phyloP scores from a whole-genome alignment of 2,113 vertebrate genomes.

The Oreochromis aureus region DNA sequence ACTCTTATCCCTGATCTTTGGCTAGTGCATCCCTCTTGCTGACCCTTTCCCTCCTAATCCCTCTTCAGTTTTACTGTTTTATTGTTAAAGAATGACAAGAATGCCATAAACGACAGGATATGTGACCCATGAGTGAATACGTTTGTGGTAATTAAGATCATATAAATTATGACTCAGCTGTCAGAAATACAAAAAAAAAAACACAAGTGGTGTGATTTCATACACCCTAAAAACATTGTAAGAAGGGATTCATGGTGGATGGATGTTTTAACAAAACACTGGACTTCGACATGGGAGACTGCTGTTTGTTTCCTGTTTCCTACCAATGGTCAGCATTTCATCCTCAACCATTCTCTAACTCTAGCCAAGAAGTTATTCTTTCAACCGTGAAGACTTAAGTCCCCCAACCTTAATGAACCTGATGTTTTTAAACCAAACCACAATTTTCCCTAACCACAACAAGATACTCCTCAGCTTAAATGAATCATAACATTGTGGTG shows the following conservation, averaged over 20 bases:
- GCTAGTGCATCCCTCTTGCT: not conserved
- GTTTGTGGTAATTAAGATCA: not conserved
- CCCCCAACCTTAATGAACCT: not conserved
- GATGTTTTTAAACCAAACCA: not conserved
- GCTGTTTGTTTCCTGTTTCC: not conserved
- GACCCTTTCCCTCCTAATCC: not conserved
- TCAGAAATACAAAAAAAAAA: not conserved
- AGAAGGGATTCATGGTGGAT: not conserved
- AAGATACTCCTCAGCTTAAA: not conserved
- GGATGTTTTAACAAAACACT: not conserved
- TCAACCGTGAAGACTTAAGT: not conserved
- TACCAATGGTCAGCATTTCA: not conserved
- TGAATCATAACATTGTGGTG: not conserved
- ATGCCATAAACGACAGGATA: not conserved
- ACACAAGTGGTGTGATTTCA: not conserved
- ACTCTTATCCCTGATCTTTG: not conserved
- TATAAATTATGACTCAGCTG: not conserved
- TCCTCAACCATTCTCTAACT: not conserved
- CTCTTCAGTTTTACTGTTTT: not conserved
- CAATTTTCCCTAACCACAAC: not conserved
- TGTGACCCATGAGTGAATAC: not conserved
- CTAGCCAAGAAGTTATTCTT: not conserved
- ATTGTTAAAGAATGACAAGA: not conserved
- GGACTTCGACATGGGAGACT: not conserved
- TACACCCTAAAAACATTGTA: not conserved